phyloP scores from a whole-genome alignment of 2,113 vertebrate species.

The Cyprinus carpio region DNA sequence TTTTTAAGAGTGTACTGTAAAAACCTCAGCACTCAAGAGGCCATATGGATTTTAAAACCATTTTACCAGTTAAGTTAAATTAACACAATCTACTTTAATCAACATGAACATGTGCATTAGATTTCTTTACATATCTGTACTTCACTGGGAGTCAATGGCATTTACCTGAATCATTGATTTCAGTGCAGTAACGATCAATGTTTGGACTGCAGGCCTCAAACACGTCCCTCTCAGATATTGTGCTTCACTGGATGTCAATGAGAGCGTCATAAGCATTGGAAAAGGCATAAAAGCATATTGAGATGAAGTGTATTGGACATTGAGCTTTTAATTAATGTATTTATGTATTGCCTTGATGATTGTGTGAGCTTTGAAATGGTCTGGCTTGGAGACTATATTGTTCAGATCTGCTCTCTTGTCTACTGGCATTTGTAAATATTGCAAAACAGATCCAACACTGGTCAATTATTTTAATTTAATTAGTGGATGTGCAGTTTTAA shows the following conservation, averaged over 20 bases:
- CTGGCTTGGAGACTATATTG: background rate
- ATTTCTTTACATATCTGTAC: background rate
- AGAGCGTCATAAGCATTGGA: background rate
- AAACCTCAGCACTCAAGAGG: background rate
- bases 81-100: background rate
- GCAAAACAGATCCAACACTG: background rate
- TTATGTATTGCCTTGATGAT: background rate
- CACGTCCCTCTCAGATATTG: background rate
- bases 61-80: background rate
- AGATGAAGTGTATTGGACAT: background rate
- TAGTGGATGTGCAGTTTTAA: background rate
- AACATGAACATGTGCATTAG: background rate
- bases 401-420: background rate
- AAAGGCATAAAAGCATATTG: background rate
- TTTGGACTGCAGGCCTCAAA: background rate
- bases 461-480: background rate
- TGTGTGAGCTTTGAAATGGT: background rate
- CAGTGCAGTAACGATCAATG: background rate
- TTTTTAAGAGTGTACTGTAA: too few relatives aligned
- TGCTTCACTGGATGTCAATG: background rate
- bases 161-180: background rate
- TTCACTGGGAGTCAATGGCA: background rate
- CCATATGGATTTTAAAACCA: background rate
- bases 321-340: background rate
- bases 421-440: background rate